A percentile compares a stretch with the other conserved stretches of the same genome.
These are phyloP conservation scores for Panulirus ornatus DNA, from an alignment of 1,140 invertebrate genomes.

Conservation along the genomic window DNA sequence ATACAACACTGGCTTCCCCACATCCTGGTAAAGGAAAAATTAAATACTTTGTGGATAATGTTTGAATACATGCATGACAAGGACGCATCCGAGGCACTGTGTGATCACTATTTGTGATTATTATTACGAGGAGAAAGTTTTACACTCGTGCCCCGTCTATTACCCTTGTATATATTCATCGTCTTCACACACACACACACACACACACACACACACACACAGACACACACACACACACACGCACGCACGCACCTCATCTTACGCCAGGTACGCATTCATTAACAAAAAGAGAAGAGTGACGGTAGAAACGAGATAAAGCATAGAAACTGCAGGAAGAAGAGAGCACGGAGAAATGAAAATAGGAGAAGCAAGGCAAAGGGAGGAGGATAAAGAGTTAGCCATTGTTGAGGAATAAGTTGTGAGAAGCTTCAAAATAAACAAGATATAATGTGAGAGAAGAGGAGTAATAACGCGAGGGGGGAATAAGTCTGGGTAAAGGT, in stretches of 20 bases:
- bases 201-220: conserved; percentile 1
- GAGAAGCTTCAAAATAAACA: too few relatives aligned
- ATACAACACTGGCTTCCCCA: too few relatives aligned
- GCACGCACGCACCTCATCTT: not conserved
- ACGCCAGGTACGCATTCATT: too few relatives aligned
- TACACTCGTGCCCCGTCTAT: too few relatives aligned
- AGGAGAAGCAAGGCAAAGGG: not conserved
- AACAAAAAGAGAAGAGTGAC: not conserved
- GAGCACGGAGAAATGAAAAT: not conserved
- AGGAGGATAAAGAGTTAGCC: too few relatives aligned
- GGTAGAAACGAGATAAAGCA: not conserved
- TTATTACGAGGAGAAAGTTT: too few relatives aligned
- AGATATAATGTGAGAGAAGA: too few relatives aligned
- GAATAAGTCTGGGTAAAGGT: not conserved
- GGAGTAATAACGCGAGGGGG: not conserved
- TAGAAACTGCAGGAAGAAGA: not conserved
- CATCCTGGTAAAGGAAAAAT: too few relatives aligned
- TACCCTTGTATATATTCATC: not conserved
- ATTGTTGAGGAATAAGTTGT: not conserved
- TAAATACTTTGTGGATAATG: too few relatives aligned
- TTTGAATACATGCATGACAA: too few relatives aligned
- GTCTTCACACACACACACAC: not conserved
- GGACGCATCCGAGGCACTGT: too few relatives aligned
- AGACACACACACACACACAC: conserved; percentile 14
- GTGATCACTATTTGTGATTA: too few relatives aligned